phyloP scores from a whole-genome alignment of 1,140 invertebrate genomes.

The Calliphora vicina region DNA sequence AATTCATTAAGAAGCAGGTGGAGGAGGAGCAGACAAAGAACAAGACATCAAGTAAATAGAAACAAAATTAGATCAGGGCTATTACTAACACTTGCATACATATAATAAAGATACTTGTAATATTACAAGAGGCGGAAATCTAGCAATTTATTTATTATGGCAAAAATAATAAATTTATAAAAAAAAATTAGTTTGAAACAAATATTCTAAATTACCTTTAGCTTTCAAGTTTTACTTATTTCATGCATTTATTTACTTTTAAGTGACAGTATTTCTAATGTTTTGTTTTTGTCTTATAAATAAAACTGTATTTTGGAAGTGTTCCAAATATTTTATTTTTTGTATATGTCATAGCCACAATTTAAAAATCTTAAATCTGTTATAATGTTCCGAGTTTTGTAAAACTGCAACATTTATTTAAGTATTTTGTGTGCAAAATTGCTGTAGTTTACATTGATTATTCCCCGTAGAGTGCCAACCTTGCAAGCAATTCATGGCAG shows the following conservation, averaged over 20 bases:
- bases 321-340: not conserved
- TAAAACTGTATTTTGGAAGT: not conserved
- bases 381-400: not conserved
- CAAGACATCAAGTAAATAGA: too few species aligned
- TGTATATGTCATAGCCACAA: too few species aligned
- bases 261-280: not conserved
- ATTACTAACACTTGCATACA: not conserved
- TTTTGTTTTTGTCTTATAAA: not conserved
- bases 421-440: too few species aligned
- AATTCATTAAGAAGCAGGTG: not conserved
- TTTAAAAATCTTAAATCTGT: not conserved
- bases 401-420: too few species aligned
- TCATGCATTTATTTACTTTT: not conserved
- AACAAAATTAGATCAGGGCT: not conserved
- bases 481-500: not conserved
- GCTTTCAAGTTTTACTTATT: not conserved
- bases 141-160: too few species aligned
- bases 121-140: too few species aligned
- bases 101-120: too few species aligned
- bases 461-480: not conserved
- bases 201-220: not conserved
- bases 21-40: not conserved
- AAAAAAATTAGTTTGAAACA: not conserved
- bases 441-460: not conserved
- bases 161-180: too few species aligned